A percentile compares a stretch with the other conserved stretches of the same genome.
Conservation (phyloP, 2,113 vertebrate genomes). For the Grammomys dolichurus region DNA sequence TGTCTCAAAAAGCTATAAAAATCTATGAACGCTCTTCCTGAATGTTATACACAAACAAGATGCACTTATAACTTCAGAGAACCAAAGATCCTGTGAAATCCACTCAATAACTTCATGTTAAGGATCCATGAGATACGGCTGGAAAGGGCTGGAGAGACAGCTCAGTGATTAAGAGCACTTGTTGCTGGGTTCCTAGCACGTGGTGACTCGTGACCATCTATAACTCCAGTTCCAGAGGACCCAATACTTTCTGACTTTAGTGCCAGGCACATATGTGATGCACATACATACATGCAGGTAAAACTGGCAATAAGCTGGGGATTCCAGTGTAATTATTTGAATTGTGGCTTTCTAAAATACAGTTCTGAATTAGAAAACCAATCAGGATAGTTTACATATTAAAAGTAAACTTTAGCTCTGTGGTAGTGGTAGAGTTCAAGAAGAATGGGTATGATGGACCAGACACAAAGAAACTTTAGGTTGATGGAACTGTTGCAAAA, state of each 20-base stretch:
- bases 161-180: neutral
- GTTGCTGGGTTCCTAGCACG: neutral
- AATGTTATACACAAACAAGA: slow-evolving; percentile 1
- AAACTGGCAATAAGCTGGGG: neutral
- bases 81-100: neutral
- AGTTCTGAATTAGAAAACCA: neutral
- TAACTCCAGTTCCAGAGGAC: neutral
- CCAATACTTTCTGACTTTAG: neutral
- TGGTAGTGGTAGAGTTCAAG: neutral
- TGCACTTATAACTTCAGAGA: neutral
- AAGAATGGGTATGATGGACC: no score
- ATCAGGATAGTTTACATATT: neutral
- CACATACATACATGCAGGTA: neutral
- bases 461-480: neutral
- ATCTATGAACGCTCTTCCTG: neutral
- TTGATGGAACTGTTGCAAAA: neutral
- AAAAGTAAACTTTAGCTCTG: neutral
- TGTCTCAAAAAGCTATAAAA: neutral
- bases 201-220: neutral
- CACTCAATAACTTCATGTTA: neutral
- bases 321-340: neutral
- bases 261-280: neutral
- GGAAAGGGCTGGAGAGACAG: neutral
- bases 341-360: neutral
- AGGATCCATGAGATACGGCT: neutral